Evolutionary conservation across 2,888 invertebrate genomes (phyloP), one percentile per base, ranked within the genome.

Genomic region (Ennomos erosarius): DNA sequence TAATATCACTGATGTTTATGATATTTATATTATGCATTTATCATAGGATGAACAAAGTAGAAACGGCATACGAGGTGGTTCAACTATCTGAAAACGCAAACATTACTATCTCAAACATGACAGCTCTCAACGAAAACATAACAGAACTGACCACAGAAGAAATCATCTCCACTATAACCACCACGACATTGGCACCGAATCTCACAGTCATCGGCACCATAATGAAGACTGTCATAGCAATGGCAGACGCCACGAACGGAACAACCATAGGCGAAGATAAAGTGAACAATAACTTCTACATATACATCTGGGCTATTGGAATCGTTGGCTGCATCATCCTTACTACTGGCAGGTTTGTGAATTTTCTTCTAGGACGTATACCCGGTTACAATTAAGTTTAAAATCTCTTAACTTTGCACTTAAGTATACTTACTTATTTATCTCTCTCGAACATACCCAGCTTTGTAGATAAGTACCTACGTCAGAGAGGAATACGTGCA

Each of bases 251-350:
- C 1, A 76, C 70, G 2, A 66, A 84, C 47, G 75, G 85, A 1
- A 77, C 73, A 1, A 67, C 66, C 4, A n/a, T 70, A 2, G 74
- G 73, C 8, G 62, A 71, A 35, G 38, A 73, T 67, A 63, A 62
- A 40, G 40, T 87, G 53, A 82, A 87, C 52, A 79, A 90, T 64
- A 62, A 72, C 0, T 87, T 66, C 56, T 92, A 87, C 65, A 94
- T 94, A 70, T 92, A 92, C 64, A 85, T 95, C 58, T 95, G 95
- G 86, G 93, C 93, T 0, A 73, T 82, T 36, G 93, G 94, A 47
- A 94, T 95, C 62, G 40, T 93, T 0, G 88, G 88, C 2, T 94
- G 94, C 48, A 93, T 95, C 35, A 11, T 95, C 5, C 82, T 95
- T 39, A 95, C 95, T 8, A 93, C 93, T n/a, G 82, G 77, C 70